Conservation (phyloP, 2,797 vertebrate genomes). For the Halcyon badia region DNA sequence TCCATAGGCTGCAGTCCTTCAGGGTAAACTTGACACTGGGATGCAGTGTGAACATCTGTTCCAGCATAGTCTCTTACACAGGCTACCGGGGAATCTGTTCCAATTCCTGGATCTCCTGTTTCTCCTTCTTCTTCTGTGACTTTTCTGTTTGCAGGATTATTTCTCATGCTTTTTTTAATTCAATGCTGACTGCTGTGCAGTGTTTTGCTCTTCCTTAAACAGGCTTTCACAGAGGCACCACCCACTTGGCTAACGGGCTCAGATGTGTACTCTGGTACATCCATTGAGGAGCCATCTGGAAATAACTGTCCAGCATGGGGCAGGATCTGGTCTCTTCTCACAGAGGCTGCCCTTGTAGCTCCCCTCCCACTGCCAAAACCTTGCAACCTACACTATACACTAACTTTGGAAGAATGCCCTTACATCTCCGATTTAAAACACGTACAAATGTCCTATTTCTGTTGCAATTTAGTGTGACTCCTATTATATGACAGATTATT, state of each 20-base stretch:
- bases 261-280: not conserved
- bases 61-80: not conserved
- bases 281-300: not conserved
- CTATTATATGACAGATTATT: not conserved
- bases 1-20: not conserved
- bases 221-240: not conserved
- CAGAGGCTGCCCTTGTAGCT: not conserved
- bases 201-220: not conserved
- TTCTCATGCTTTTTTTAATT: not conserved
- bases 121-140: not conserved
- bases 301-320: not conserved
- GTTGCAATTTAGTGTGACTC: not conserved
- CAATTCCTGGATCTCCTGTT: not conserved
- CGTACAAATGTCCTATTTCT: not conserved
- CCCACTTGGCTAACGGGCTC: not conserved
- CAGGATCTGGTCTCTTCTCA: not conserved
- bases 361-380: not conserved
- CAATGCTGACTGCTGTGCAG: not conserved
- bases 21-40: not conserved
- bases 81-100: not conserved
- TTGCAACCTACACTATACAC: not conserved
- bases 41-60: not conserved
- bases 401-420: not conserved
- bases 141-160: not conserved
- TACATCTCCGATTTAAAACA: not conserved